phyloP scores from a whole-genome alignment of 2,113 vertebrate genomes.

The Ageneiosus marmoratus region DNA sequence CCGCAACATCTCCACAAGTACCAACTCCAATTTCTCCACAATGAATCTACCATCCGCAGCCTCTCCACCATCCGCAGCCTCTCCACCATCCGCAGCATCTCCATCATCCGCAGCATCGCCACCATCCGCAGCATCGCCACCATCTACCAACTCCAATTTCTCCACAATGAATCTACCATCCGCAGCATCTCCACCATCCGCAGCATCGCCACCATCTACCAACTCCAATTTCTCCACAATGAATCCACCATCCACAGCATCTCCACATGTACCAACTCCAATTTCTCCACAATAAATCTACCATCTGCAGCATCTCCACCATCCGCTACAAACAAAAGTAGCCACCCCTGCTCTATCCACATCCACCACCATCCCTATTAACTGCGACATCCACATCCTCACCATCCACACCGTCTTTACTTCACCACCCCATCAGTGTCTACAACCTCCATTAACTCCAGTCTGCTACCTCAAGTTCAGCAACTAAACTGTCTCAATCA shows the following conservation, averaged over 20 bases:
- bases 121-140: no score
- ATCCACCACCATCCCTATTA: neutral
- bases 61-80: no score
- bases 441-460: neutral
- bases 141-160: no score
- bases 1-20: no score
- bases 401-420: neutral
- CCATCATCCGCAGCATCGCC: no score
- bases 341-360: neutral
- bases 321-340: neutral
- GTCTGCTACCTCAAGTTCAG: neutral
- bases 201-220: no score
- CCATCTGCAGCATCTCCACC: neutral
- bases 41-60: no score
- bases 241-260: neutral
- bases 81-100: no score
- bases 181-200: no score
- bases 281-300: neutral
- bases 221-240: no score
- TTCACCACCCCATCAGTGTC: neutral
- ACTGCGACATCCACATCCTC: neutral
- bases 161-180: neutral
- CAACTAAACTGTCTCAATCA: neutral
- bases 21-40: no score
- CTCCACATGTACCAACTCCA: neutral